Evolutionary conservation across 2,888 invertebrate species (phyloP), one percentile per base, ranked within the genome.

Genomic region (Dimorphilus gyrociliatus): DNA sequence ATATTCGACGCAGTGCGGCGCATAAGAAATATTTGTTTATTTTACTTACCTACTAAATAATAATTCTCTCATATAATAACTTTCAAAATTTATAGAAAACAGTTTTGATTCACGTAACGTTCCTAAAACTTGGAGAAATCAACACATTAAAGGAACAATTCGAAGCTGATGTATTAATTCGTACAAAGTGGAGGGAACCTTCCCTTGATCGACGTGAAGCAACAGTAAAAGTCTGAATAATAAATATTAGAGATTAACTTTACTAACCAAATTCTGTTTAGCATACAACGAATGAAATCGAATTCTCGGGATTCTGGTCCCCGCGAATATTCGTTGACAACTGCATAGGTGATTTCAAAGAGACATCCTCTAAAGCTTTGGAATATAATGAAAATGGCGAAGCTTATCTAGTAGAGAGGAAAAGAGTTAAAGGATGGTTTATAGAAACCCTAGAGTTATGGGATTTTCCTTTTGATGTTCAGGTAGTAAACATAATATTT

Each of bases 91-190:
- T 50, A 16, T 46, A 56, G 57, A 49, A 51, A 14, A 46, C 48
- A 34, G 53, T 57, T 6, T 51, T 55, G 32, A 47, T 57, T 18
- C 49, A 53, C 29, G 53, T 59, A 16, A 51, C 55, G 35, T 59
- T 57, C 38, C 49, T 55, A 37, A 59, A 59, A 39, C 51, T 59
- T 19, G 59, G 59, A 5, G 58, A 59, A 42, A 59, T 59, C 17
- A 57, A 59, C 38, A 59, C 58, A 2, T 39, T 56, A 10, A 56
- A 57, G 38, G 57, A 59, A 41, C 53, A 57, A 30, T 59, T 51
- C 36, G 49, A 49, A 16, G 59, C 57, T 28, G 59, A 59, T 36
- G 55, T 55, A 27, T 48, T 57, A 10, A 50, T 59, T 12, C 48
- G 55, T 39, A 52, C 56, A 18, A 53, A 51, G 45, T 59, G 59